Evolutionary conservation across 2,888 invertebrate species (phyloP).

Genomic region (Microchrysa polita): DNA sequence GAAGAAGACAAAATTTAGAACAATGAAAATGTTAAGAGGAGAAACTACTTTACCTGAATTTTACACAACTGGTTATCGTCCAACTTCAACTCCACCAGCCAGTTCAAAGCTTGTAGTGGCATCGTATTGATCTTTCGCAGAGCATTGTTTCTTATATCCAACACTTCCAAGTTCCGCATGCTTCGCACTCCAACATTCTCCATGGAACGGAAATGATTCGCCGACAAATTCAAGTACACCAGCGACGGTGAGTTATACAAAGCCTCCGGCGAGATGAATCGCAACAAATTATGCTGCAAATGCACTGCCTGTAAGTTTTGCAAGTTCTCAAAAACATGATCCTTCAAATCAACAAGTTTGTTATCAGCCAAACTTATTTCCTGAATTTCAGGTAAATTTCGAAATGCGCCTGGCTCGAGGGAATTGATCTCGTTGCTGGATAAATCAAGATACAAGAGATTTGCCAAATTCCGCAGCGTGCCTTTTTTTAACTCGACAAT

Average conservation of each 20-base stretch:
- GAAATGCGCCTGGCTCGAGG: slow-evolving; percentile 77
- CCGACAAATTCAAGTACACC: slow-evolving; percentile 83
- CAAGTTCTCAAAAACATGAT: slow-evolving; percentile 79
- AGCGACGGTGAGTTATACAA: slow-evolving; percentile 82
- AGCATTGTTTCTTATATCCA: slow-evolving; percentile 85
- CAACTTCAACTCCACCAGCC: slow-evolving; percentile 86
- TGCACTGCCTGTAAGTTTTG: slow-evolving; percentile 73
- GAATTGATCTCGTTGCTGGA: slow-evolving; percentile 82
- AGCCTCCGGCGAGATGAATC: slow-evolving; percentile 76
- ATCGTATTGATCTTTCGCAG: slow-evolving; percentile 76
- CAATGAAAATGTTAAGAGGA: neutral
- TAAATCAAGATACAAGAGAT: slow-evolving; percentile 78
- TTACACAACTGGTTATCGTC: slow-evolving; percentile 85
- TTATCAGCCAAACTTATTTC: slow-evolving; percentile 77
- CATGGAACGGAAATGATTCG: slow-evolving; percentile 79
- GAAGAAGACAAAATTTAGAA: neutral
- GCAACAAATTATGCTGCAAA: slow-evolving; percentile 81
- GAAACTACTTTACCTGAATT: slow-evolving; percentile 66
- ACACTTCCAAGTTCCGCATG: slow-evolving; percentile 81
- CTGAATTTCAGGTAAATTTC: slow-evolving; percentile 74
- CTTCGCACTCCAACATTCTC: slow-evolving; percentile 79
- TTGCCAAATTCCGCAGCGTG: slow-evolving; percentile 76
- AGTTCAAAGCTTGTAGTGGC: slow-evolving; percentile 78
- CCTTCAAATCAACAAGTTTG: slow-evolving; percentile 78
- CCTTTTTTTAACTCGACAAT: slow-evolving; percentile 76